Conservation (phyloP, 35 echinoderm and acorn worm species). For the Apostichopus japonicus region DNA sequence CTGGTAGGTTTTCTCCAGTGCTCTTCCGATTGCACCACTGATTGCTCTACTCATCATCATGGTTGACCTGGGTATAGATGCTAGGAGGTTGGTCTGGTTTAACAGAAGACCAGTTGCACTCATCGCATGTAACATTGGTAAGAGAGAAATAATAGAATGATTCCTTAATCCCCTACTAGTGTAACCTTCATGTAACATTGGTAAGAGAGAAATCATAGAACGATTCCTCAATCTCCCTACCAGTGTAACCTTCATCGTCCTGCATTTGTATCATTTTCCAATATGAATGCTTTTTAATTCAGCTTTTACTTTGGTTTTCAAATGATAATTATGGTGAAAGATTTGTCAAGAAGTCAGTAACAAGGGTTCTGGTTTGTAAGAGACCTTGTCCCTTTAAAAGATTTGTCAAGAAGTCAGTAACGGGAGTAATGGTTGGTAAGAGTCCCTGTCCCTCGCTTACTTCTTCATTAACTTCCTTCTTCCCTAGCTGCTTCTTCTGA, state of each 20-base stretch:
- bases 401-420: not conserved
- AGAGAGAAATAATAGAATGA: not conserved
- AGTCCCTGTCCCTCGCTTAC: too few species aligned
- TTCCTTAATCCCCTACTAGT: too few species aligned
- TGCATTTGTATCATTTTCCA: too few species aligned
- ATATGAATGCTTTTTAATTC: too few species aligned
- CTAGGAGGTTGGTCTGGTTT: conserved; percentile 88
- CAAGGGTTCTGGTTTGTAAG: not conserved
- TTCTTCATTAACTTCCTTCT: too few species aligned
- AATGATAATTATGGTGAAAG: too few species aligned
- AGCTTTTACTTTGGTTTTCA: too few species aligned
- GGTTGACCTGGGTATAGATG: conserved; percentile 92
- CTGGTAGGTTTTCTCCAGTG: conserved; percentile 90
- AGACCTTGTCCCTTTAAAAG: not conserved
- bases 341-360: too few species aligned
- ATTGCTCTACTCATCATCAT: conserved; percentile 80
- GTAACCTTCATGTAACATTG: conserved; percentile 59
- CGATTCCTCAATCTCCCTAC: too few species aligned
- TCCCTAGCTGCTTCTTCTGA: too few species aligned
- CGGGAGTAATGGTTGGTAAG: not conserved
- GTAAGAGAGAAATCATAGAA: conserved; percentile 33
- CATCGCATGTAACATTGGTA: conserved; percentile 89
- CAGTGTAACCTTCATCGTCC: too few species aligned
- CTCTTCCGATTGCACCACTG: conserved; percentile 87
- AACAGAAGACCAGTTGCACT: conserved; percentile 87